phyloP scores from a whole-genome alignment of 2,113 vertebrate genomes.

The Macrotis lagotis region DNA sequence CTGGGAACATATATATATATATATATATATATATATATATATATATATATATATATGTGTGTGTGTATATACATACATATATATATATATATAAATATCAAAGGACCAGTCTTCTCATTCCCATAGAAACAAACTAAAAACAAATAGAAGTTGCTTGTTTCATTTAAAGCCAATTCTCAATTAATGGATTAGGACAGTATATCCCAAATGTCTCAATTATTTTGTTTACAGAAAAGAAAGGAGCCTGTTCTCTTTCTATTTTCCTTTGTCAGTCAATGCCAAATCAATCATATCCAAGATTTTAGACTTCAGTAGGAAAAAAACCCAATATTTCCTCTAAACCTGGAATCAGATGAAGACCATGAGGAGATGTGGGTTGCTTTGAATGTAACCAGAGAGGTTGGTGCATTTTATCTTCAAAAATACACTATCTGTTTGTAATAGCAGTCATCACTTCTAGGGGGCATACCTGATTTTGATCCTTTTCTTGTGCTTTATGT shows the following conservation, averaged over 20 bases:
- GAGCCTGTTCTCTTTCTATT: conserved; percentile 7
- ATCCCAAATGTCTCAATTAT: background rate
- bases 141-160: conserved; percentile 30
- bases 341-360: conserved; percentile 30
- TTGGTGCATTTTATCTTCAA: conserved; percentile 20
- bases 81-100: background rate
- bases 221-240: background rate
- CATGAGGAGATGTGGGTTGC: conserved; percentile 1
- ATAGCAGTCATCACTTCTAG: background rate
- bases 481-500: too few species aligned
- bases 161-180: background rate
- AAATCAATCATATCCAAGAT: conserved; percentile 47
- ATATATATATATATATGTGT: too few species aligned
- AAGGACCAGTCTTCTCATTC: background rate
- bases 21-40: too few species aligned
- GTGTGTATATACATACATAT: too few species aligned
- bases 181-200: background rate
- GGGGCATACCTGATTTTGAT: background rate
- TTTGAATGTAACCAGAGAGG: conserved; percentile 43
- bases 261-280: conserved; percentile 41
- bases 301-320: conserved; percentile 40
- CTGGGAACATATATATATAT: background rate
- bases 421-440: background rate
- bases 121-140: conserved; percentile 25
- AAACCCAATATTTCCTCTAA: conserved; percentile 15